phyloP scores from a whole-genome alignment of 2,888 invertebrate species.

The Cosmorhoe ocellata region DNA sequence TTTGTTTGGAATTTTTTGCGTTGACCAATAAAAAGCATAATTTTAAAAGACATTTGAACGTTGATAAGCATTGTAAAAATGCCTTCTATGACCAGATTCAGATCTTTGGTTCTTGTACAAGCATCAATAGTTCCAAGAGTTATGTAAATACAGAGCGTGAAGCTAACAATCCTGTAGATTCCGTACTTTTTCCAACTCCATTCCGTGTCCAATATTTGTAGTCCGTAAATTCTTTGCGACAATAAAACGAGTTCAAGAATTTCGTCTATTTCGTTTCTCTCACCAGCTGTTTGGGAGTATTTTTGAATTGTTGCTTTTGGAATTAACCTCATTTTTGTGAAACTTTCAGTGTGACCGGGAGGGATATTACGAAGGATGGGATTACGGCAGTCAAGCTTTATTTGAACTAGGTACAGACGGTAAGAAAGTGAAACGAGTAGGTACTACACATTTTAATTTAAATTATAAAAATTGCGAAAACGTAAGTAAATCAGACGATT shows the following conservation, averaged over 20 bases:
- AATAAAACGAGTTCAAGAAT: conserved; percentile 44
- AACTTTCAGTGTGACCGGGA: conserved; percentile 23
- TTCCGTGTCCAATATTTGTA: conserved; percentile 54
- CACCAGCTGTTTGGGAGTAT: conserved; percentile 51
- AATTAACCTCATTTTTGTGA: conserved; percentile 25
- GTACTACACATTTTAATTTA: too few relatives aligned
- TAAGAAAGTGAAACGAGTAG: neutral
- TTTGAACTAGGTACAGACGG: conserved; percentile 30
- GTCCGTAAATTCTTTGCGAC: conserved; percentile 53
- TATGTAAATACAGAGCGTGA: conserved; percentile 50
- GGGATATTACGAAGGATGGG: conserved; percentile 3
- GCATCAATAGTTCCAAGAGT: conserved; percentile 54
- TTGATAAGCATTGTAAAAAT: conserved; percentile 53
- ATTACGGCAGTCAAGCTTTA: conserved; percentile 12
- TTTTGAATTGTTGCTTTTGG: conserved; percentile 35
- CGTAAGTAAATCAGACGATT: too few relatives aligned
- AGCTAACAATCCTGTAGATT: conserved; percentile 41
- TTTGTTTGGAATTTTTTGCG: conserved; percentile 43
- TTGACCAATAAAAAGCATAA: conserved; percentile 43
- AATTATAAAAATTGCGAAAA: too few relatives aligned
- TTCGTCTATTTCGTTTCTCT: conserved; percentile 51
- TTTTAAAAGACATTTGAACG: conserved; percentile 43
- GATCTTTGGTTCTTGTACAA: conserved; percentile 41
- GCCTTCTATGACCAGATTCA: conserved; percentile 50
- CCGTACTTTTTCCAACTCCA: conserved; percentile 54